Conservation (phyloP, 2,113 vertebrate genomes). For the Colaptes auratus region DNA sequence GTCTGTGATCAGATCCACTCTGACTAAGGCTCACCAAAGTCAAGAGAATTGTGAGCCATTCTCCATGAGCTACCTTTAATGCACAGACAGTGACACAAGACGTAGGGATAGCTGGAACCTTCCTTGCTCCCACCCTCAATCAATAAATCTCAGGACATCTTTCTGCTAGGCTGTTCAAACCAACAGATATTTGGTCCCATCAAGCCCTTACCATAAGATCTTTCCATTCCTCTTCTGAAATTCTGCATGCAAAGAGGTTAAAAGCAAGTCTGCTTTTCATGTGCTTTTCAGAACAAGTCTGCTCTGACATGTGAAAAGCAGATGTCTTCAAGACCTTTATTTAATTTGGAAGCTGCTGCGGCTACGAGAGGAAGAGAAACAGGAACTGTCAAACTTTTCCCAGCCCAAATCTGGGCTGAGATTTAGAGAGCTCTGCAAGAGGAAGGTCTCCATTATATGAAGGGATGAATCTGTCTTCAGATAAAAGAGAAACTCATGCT, state of each 20-base stretch:
- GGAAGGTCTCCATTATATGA: background rate
- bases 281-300: background rate
- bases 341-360: background rate
- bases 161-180: background rate
- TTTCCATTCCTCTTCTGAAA: background rate
- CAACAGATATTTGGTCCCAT: background rate
- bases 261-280: background rate
- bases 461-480: background rate
- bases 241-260: background rate
- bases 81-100: background rate
- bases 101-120: background rate
- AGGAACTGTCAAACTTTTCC: background rate
- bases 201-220: background rate
- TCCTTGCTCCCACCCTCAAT: background rate
- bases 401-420: background rate
- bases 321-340: rapidly evolving
- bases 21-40: background rate
- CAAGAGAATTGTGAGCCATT: background rate
- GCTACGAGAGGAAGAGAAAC: background rate
- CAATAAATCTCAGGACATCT: background rate
- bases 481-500: background rate
- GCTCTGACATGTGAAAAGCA: background rate
- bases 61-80: background rate
- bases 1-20: background rate
- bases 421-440: background rate